Conservation (phyloP, 2,113 vertebrate species). For the Phyllostomus hastatus region DNA sequence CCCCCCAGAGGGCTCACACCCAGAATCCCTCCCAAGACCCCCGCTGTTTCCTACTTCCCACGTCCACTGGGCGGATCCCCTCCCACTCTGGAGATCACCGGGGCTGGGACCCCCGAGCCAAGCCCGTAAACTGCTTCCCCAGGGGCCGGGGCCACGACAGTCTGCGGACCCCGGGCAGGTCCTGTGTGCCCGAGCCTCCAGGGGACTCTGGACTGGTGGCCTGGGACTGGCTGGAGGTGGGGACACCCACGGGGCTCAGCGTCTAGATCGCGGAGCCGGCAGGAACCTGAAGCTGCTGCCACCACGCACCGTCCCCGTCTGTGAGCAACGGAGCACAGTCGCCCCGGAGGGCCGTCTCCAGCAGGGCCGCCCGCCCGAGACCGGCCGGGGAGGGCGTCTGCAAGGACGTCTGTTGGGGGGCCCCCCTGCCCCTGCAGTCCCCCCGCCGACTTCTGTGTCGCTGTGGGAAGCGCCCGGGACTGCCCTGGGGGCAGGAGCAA, state of each 20-base stretch:
- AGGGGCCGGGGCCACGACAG: neutral
- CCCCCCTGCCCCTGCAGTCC: neutral
- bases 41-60: constrained; percentile 28
- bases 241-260: accelerated
- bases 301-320: accelerated
- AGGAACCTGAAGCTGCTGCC: neutral
- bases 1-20: constrained; percentile 43
- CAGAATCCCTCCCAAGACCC: neutral
- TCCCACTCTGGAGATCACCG: neutral
- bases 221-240: neutral
- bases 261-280: neutral
- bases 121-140: constrained; percentile 1
- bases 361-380: accelerated
- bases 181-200: neutral
- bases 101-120: constrained; percentile 38
- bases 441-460: too few species aligned
- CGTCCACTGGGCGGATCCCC: constrained; percentile 55
- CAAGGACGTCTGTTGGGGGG: neutral
- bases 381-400: accelerated
- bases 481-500: neutral
- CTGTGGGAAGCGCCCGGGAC: accelerated
- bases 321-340: accelerated
- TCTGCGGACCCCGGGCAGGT: neutral
- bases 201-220: neutral
- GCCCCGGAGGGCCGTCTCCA: too few species aligned